Base-by-base conservation (phyloP, 2,797 vertebrate species). In the Chaetodon trifasciatus region DNA sequence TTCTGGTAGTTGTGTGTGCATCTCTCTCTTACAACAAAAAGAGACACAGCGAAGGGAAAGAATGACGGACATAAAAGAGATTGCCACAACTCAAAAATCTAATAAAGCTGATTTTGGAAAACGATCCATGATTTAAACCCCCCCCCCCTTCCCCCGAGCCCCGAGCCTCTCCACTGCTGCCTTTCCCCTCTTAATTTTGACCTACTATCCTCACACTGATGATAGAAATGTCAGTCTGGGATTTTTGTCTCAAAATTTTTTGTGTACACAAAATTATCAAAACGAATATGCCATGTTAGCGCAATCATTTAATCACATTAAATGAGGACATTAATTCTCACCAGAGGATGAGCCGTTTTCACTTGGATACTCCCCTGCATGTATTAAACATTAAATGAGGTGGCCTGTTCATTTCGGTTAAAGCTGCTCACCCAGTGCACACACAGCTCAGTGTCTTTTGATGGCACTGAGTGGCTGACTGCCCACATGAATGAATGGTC, bases 381-480 rank as follows among this genome's bases (percentile, higher is more conserved):
- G 44, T 63, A 67, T 64, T 80, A 69, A 81, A 64, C 61, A 40
- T 70, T 76, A 72, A 78, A 82, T 58, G 5, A 82, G 57, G 56
- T 81, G 71, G 28, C 28, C 39, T 63, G 56, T 76, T 85, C 74
- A 86, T 74, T 80, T 71, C 56, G 49, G 47, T 65, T 56, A 60
- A 83, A 84, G 78, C 70, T 57, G 74, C 70, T 87, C 77, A 71
- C 42, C 46, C 74, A 65, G 28, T 12, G 10, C 65, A 24, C 78
- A 85, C 71, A 75, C 58, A 74, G 66, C 81, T 68, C 76, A 78
- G 57, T 85, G 87, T 88, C 44, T 79, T 65, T 61, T 11, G 13
- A 24, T 63, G 63, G 39, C 64, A 58, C 64, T 78, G 68, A 78
- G 52, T 81, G 74, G 85, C 78, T 42, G 58, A 47, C 37, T 15